A percentile compares a stretch with the other conserved stretches of the same genome.
phyloP scores from a whole-genome alignment of 2,888 invertebrate species.

The Drosophila heteroneura region DNA sequence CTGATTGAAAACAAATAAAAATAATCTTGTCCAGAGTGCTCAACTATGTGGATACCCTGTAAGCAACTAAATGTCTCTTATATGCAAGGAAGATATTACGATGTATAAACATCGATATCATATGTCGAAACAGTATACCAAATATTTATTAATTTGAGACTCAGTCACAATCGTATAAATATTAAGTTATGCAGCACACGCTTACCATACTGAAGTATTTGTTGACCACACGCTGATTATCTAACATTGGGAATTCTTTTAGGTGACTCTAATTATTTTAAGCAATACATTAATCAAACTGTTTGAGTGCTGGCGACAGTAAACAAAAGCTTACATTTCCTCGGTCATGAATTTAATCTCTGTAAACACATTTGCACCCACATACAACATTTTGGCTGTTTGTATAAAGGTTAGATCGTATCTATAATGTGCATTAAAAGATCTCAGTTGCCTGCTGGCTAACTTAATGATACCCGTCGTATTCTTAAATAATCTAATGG shows the following conservation, averaged over 20 bases:
- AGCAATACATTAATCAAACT: background rate
- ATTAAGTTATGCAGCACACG: background rate
- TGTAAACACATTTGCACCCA: background rate
- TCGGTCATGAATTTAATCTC: background rate
- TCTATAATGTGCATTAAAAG: background rate
- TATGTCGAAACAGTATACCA: background rate
- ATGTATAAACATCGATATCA: too few relatives aligned
- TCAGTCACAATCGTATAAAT: background rate
- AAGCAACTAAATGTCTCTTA: background rate
- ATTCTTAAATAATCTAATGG: background rate
- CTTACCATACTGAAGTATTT: background rate
- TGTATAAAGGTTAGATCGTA: background rate
- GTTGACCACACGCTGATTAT: background rate
- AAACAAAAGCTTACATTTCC: background rate
- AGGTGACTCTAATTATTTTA: background rate
- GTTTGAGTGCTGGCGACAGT: background rate
- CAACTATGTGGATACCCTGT: conserved; percentile 22
- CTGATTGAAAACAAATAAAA: conserved; percentile 36
- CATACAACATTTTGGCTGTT: background rate
- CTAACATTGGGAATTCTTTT: background rate
- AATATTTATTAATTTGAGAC: background rate
- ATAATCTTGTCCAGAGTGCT: background rate
- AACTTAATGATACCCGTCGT: conserved; percentile 12
- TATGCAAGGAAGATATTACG: background rate
- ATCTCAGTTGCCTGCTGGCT: background rate